A percentile compares a stretch with the other conserved stretches of the same genome.
These are phyloP conservation scores for Drosophila melanica DNA, from an alignment of 1,140 invertebrate genomes.

Conservation along the genomic window DNA sequence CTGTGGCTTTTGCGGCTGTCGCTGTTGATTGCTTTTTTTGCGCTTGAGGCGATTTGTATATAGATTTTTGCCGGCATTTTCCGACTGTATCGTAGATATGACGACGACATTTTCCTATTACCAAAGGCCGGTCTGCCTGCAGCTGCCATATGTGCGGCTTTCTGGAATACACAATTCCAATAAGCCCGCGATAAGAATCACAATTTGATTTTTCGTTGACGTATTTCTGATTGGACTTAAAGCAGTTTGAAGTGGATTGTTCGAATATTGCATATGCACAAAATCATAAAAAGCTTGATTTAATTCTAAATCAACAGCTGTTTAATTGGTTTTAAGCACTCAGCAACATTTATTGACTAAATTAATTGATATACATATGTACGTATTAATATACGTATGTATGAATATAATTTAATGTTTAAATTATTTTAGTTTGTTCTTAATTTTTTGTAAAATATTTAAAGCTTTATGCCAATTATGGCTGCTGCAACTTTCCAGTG, in stretches of 20 bases:
- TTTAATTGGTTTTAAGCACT: no score
- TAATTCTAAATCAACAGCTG: background rate
- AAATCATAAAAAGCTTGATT: background rate
- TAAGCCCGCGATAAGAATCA: background rate
- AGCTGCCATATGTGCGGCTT: conserved; percentile 24
- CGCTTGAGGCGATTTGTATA: conserved; percentile 35
- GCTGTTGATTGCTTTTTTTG: conserved; percentile 29
- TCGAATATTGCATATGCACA: no score
- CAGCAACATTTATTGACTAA: no score
- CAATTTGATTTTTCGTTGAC: background rate
- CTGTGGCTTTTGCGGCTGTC: conserved; percentile 38
- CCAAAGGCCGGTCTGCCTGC: conserved; percentile 49
- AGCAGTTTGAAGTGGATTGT: no score
- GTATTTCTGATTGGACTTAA: background rate
- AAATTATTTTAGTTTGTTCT: background rate
- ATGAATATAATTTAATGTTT: no score
- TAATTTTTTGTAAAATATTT: background rate
- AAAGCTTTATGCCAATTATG: conserved; percentile 1
- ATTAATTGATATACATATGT: no score
- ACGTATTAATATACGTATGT: no score
- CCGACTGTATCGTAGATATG: conserved; percentile 42
- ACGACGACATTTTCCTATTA: conserved; percentile 73
- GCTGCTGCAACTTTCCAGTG: conserved; percentile 1
- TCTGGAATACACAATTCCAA: background rate
- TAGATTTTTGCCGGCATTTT: conserved; percentile 74